phyloP scores from a whole-genome alignment of 2,113 vertebrate genomes.

The Danio rerio region DNA sequence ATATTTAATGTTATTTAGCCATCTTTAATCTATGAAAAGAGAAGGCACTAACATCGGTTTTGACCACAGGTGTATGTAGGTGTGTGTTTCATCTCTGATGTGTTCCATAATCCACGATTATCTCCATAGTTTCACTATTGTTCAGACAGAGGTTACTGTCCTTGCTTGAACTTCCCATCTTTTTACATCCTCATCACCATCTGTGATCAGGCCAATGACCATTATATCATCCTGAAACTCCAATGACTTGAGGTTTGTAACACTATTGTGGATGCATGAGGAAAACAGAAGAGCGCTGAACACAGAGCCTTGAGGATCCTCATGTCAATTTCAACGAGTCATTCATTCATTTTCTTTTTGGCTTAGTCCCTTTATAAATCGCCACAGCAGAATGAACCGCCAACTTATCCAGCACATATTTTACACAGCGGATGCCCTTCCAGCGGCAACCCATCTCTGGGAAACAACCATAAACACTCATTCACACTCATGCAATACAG shows the following conservation, averaged over 20 bases:
- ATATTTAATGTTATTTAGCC: neutral
- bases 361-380: too few relatives aligned
- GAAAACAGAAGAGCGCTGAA: neutral
- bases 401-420: too few relatives aligned
- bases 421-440: too few relatives aligned
- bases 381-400: too few relatives aligned
- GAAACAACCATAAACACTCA: too few relatives aligned
- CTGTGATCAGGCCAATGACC: neutral
- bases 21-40: neutral
- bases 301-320: neutral
- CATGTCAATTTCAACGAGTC: too few relatives aligned
- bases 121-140: neutral
- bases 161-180: neutral
- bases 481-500: too few relatives aligned
- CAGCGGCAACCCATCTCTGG: too few relatives aligned
- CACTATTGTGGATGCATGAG: neutral
- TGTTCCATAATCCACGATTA: constrained; percentile 23
- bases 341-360: too few relatives aligned
- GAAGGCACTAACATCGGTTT: neutral
- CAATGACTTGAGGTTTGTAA: neutral
- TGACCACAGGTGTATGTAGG: neutral
- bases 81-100: neutral
- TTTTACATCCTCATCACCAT: neutral
- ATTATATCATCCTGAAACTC: neutral
- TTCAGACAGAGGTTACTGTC: neutral